These are phyloP conservation scores for Craseonycteris thonglongyai DNA, from an alignment of 2,113 vertebrate species.

Conservation along the genomic window DNA sequence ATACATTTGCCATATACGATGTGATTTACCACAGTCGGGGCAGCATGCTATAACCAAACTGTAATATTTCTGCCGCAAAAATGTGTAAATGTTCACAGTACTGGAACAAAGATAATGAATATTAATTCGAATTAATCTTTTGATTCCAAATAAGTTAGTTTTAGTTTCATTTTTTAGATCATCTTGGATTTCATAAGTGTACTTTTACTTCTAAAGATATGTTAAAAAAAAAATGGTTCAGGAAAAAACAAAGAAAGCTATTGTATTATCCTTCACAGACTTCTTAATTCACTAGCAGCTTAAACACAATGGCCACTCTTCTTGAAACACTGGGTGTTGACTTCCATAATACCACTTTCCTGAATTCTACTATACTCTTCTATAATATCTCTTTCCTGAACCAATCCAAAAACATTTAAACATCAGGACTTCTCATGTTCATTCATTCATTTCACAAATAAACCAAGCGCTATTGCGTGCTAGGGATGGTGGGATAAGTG, in stretches of 20 bases:
- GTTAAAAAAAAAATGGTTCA: not conserved
- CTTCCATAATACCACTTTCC: not conserved
- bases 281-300: not conserved
- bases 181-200: not conserved
- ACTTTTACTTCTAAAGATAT: not conserved
- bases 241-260: not conserved
- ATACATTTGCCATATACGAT: no score
- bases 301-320: not conserved
- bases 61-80: constrained; percentile 27
- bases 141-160: not conserved
- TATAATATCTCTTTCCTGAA: no score
- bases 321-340: not conserved
- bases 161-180: not conserved
- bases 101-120: not conserved
- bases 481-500: no score
- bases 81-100: not conserved
- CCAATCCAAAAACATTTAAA: not conserved
- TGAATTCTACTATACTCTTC: not conserved
- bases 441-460: not conserved
- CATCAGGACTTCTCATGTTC: not conserved
- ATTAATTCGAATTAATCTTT: not conserved
- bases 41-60: not conserved
- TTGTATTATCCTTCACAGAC: not conserved
- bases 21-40: not conserved
- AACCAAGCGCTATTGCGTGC: no score